These are phyloP conservation scores for Marasmarcha lunaedactyla DNA, from an alignment of 2,888 invertebrate genomes.

Conservation along the genomic window DNA sequence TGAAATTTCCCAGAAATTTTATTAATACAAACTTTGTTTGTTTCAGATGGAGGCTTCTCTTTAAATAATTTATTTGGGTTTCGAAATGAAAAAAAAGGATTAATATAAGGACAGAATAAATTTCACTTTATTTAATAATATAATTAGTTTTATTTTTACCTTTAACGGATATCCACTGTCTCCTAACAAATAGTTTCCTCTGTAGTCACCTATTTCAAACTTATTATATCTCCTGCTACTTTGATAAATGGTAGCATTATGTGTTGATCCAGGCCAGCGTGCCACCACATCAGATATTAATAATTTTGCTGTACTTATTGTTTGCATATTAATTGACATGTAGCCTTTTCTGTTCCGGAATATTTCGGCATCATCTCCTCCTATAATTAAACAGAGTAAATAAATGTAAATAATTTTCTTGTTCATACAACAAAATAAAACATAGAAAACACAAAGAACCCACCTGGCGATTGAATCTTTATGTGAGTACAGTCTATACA, in stretches of 20 bases:
- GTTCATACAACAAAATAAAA: too few species aligned
- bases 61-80: conserved; percentile 3
- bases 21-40: conserved; percentile 4
- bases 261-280: conserved; percentile 21
- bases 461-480: too few species aligned
- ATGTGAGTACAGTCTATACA: too few species aligned
- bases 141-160: conserved; percentile 1
- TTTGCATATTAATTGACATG: conserved; percentile 19
- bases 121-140: not conserved
- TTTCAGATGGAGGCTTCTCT: not conserved
- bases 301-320: conserved; percentile 16
- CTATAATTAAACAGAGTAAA: too few species aligned
- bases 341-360: conserved; percentile 8
- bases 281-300: conserved; percentile 18
- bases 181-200: conserved; percentile 11
- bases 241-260: conserved; percentile 16
- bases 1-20: too few species aligned
- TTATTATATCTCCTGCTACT: conserved; percentile 4
- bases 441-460: too few species aligned
- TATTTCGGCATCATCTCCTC: conserved; percentile 8
- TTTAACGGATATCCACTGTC: conserved; percentile 22
- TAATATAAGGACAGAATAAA: not conserved
- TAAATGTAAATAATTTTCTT: too few species aligned
- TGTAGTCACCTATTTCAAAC: conserved; percentile 13
- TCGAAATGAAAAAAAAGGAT: not conserved